Conservation (phyloP, 2,888 invertebrate genomes). For the Tanypteryx hageni region DNA sequence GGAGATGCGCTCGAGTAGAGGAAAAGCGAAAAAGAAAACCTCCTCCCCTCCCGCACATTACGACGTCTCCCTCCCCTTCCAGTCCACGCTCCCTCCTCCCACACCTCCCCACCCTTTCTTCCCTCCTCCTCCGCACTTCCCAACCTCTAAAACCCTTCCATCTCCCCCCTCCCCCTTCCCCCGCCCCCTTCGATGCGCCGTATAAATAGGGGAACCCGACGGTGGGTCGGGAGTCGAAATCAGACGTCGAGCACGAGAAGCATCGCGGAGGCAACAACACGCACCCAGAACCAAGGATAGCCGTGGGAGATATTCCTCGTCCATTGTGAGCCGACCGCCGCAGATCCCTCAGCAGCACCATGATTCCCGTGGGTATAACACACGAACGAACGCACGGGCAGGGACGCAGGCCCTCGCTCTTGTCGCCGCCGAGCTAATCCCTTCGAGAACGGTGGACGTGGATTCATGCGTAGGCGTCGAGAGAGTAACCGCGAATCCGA, state of each 20-base stretch:
- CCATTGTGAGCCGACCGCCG: not conserved
- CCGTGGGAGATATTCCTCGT: not conserved
- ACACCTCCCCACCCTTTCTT: not conserved
- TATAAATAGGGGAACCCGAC: conserved; percentile 52
- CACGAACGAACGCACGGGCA: not conserved
- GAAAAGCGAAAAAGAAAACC: conserved; percentile 51
- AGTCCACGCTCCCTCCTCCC: not conserved
- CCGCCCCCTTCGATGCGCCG: not conserved
- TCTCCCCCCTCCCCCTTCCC: not conserved
- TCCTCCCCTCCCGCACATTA: not conserved
- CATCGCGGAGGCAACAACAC: not conserved
- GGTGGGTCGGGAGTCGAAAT: conserved; percentile 50
- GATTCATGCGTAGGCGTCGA: too few relatives aligned
- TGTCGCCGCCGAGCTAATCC: not conserved
- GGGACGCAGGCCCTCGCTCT: not conserved
- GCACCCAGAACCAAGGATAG: conserved; percentile 28
- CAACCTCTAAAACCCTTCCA: not conserved
- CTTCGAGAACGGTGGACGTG: not conserved
- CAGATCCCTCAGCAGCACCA: conserved; percentile 26
- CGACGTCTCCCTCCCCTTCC: not conserved
- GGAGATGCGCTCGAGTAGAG: conserved; percentile 45
- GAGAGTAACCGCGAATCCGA: too few relatives aligned
- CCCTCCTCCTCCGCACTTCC: not conserved
- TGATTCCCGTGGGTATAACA: conserved; percentile 61
- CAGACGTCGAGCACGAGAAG: conserved; percentile 6